A percentile compares a stretch with the other conserved stretches of the same genome.
phyloP scores from a whole-genome alignment of 2,888 invertebrate genomes.

The Sminthurinus aureus region DNA sequence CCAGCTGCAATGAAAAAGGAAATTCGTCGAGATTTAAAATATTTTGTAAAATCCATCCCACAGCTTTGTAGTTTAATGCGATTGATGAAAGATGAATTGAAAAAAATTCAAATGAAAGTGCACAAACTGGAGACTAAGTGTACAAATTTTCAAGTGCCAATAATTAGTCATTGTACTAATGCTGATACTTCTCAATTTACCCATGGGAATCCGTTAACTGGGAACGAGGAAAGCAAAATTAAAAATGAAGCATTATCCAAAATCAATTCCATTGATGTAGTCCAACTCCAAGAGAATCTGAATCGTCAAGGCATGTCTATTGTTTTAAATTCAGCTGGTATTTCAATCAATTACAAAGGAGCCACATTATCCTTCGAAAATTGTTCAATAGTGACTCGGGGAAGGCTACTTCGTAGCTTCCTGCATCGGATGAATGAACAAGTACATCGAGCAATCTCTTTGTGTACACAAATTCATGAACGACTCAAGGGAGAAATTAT shows the following conservation, averaged over 20 bases:
- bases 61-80: background rate
- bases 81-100: background rate
- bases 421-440: background rate
- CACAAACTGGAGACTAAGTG: background rate
- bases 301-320: background rate
- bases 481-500: background rate
- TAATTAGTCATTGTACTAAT: background rate
- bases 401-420: background rate
- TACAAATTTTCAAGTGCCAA: background rate
- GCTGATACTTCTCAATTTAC: background rate
- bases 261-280: background rate
- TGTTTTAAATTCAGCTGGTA: background rate
- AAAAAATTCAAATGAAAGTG: background rate
- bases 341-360: background rate
- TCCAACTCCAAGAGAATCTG: no score
- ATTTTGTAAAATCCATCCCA: background rate
- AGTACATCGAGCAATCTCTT: background rate
- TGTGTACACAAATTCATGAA: background rate
- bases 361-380: background rate
- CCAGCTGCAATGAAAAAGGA: background rate
- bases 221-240: no score
- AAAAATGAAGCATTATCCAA: background rate
- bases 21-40: background rate
- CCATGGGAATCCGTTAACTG: no score
- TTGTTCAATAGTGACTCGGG: background rate